Conservation (phyloP, 2,113 vertebrate species). For the Aptenodytes patagonicus region DNA sequence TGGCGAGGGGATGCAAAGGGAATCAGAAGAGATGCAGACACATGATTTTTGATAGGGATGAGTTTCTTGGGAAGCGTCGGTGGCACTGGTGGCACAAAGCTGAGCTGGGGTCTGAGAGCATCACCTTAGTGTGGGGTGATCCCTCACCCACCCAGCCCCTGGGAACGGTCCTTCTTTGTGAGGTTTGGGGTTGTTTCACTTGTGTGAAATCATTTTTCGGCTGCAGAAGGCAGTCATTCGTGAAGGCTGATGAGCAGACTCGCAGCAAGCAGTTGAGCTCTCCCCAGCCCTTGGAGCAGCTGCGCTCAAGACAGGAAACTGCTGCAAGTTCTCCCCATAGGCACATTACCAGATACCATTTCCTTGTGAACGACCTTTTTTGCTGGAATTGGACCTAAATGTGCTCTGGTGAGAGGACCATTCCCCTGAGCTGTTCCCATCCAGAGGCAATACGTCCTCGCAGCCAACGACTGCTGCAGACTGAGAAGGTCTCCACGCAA, state of each 20-base stretch:
- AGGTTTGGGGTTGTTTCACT: neutral
- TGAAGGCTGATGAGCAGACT: neutral
- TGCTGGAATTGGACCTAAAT: neutral
- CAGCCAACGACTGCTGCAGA: neutral
- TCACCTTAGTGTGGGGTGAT: neutral
- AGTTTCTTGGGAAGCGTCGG: neutral
- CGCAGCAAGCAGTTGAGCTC: accelerated
- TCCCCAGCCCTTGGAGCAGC: neutral
- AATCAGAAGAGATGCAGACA: neutral
- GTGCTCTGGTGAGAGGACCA: neutral
- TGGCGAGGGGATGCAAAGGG: accelerated
- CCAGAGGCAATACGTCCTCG: neutral
- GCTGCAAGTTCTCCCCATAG: neutral
- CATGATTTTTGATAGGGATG: neutral
- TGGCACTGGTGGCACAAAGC: neutral
- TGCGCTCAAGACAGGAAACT: neutral
- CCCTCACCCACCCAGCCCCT: neutral
- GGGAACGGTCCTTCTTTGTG: neutral
- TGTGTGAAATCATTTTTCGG: accelerated
- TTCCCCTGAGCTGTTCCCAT: neutral
- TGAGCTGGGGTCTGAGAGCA: neutral
- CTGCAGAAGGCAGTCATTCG: accelerated
- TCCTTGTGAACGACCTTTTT: neutral
- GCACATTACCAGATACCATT: neutral
- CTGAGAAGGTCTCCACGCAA: neutral